A percentile compares a stretch with the other conserved stretches of the same genome.
Conservation (phyloP, 2,113 vertebrate species). For the Coreoperca whiteheadi region DNA sequence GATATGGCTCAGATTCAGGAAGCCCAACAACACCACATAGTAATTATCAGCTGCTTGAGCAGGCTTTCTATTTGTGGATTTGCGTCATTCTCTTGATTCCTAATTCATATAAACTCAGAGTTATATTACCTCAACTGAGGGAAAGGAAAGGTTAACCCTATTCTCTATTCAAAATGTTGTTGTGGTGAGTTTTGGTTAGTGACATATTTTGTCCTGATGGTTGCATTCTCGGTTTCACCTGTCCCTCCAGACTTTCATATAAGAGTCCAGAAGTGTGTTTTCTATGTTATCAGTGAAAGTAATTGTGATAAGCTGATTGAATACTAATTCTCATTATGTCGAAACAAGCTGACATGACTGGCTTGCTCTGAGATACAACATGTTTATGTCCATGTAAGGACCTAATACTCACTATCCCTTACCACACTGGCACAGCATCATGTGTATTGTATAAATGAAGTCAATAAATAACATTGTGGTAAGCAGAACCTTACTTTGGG, state of each 20-base stretch:
- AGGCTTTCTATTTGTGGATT: slow-evolving; percentile 18
- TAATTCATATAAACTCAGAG: not conserved
- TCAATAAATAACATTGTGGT: not conserved
- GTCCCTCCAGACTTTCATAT: not conserved
- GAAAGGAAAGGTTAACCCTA: not conserved
- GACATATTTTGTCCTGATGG: not conserved
- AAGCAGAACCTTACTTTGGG: not conserved
- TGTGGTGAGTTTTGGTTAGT: not conserved
- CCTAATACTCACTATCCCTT: not conserved
- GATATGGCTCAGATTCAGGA: slow-evolving; percentile 10
- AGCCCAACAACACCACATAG: not conserved
- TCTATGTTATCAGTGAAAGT: not conserved
- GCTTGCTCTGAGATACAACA: not conserved
- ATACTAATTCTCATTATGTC: not conserved
- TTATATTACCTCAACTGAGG: not conserved
- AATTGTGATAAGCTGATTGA: not conserved
- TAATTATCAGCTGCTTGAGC: slow-evolving; percentile 23
- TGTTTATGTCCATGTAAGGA: not conserved
- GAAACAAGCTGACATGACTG: not conserved
- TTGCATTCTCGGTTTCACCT: not conserved
- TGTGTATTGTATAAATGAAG: not conserved
- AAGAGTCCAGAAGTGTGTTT: not conserved
- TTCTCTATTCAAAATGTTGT: not conserved
- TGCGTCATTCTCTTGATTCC: slow-evolving; percentile 19
- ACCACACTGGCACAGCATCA: not conserved